phyloP scores from a whole-genome alignment of 2,797 vertebrate species.

The Aselliscus stoliczkanus region DNA sequence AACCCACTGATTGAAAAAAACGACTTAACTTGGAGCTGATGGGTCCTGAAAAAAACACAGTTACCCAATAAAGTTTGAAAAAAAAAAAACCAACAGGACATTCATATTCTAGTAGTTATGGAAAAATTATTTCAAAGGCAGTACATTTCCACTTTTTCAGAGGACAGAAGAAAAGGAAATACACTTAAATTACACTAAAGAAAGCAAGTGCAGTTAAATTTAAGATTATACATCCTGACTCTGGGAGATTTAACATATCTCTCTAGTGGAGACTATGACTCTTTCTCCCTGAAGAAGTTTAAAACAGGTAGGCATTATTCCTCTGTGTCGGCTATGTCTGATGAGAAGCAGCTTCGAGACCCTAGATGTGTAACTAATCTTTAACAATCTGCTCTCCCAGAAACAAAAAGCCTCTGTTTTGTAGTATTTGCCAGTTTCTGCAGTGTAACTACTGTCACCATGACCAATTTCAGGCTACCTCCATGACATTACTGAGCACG shows the following conservation, averaged over 20 bases:
- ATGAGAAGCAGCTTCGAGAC: background rate
- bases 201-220: background rate
- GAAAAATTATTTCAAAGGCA: slow-evolving; percentile 31
- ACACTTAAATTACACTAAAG: background rate
- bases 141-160: background rate
- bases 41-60: no score
- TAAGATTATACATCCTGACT: background rate
- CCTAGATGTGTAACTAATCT: background rate
- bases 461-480: background rate
- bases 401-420: background rate
- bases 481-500: background rate
- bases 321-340: background rate
- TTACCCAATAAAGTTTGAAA: no score
- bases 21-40: no score
- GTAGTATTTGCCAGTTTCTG: background rate
- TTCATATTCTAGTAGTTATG: slow-evolving; percentile 25
- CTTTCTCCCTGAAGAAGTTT: background rate
- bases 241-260: background rate
- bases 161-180: slow-evolving; percentile 1
- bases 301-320: background rate
- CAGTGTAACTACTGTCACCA: background rate
- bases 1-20: no score
- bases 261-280: background rate
- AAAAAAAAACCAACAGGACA: background rate
- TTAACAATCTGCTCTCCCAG: background rate